A percentile compares a stretch with the other conserved stretches of the same genome.
Conservation (phyloP, 2,888 invertebrate genomes). For the Leucozona laternaria region DNA sequence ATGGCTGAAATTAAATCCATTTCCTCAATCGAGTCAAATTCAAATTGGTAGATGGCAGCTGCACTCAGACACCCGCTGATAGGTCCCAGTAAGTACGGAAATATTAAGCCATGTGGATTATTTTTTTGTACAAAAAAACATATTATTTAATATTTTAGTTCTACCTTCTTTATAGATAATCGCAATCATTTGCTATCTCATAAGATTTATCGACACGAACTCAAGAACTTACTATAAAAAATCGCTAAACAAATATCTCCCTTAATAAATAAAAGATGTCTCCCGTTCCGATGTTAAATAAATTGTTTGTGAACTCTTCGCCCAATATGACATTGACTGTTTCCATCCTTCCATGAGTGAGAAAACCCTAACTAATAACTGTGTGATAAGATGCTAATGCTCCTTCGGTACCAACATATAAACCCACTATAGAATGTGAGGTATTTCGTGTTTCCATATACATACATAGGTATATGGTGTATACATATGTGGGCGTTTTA, state of each 20-base stretch:
- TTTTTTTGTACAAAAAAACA: no score
- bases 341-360: slow-evolving; percentile 16
- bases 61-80: no score
- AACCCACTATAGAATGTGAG: slow-evolving; percentile 37
- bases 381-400: slow-evolving; percentile 50
- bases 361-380: slow-evolving; percentile 46
- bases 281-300: background rate
- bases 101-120: no score
- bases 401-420: slow-evolving; percentile 55
- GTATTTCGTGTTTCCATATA: slow-evolving; percentile 52
- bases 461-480: no score
- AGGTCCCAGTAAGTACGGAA: no score
- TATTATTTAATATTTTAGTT: no score
- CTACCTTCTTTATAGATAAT: no score
- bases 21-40: no score
- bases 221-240: background rate
- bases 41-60: no score
- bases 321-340: slow-evolving; percentile 29
- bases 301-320: slow-evolving; percentile 32
- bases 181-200: no score
- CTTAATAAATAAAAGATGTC: background rate
- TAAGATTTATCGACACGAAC: background rate
- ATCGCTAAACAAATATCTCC: background rate
- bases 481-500: background rate
- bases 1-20: no score